These are phyloP conservation scores for Catalaphyllia jardinei DNA, from an alignment of 64 coral and sea anemone species.

Conservation along the genomic window DNA sequence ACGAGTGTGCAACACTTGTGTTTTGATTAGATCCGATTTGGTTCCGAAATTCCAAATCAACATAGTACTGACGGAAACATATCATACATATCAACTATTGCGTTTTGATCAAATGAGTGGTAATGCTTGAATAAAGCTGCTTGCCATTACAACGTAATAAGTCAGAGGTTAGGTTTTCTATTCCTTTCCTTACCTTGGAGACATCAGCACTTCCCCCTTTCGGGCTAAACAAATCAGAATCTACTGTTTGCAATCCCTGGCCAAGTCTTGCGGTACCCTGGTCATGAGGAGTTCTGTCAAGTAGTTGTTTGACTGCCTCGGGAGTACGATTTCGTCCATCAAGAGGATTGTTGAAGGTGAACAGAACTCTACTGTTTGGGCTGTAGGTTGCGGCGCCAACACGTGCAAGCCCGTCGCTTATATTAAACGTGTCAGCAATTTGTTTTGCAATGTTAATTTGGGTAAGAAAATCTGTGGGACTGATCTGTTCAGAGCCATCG, in stretches of 20 bases:
- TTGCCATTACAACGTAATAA: too few relatives aligned
- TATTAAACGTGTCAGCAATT: constrained; percentile 15
- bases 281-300: constrained; percentile 24
- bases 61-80: too few relatives aligned
- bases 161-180: neutral
- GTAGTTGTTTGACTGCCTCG: constrained; percentile 21
- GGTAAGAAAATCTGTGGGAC: constrained; percentile 5
- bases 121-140: too few relatives aligned
- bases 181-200: constrained; percentile 3
- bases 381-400: constrained; percentile 49
- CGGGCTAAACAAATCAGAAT: constrained; percentile 20
- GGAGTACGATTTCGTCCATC: neutral
- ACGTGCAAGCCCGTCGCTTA: constrained; percentile 17
- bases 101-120: too few relatives aligned
- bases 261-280: constrained; percentile 36
- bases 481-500: constrained; percentile 44
- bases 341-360: constrained; percentile 36
- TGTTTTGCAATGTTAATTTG: constrained; percentile 37
- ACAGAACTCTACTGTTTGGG: constrained; percentile 1
- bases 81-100: too few relatives aligned
- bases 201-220: constrained; percentile 2
- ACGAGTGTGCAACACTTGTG: too few relatives aligned
- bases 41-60: too few relatives aligned
- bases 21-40: too few relatives aligned
- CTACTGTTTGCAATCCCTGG: constrained; percentile 37